Percentiles rank a stretch among this genome's conserved stretches.
phyloP scores from a whole-genome alignment of 2,797 vertebrate species.

The Nasua narica region DNA sequence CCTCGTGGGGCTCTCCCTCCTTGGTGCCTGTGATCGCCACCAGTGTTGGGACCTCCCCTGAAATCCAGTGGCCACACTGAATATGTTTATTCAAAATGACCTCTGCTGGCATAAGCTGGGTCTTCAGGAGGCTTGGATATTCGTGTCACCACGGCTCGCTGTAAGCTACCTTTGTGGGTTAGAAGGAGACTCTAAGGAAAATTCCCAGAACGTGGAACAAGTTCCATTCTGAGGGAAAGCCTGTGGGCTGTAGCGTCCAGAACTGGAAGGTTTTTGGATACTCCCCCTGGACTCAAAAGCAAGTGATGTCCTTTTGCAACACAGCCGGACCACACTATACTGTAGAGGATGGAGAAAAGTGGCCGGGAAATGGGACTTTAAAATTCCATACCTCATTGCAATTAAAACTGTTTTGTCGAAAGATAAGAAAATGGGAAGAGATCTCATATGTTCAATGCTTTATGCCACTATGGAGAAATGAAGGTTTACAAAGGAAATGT shows the following conservation, averaged over 20 bases:
- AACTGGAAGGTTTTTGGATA: not conserved
- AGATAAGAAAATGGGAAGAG: not conserved
- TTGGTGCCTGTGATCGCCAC: not conserved
- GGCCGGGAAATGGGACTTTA: not conserved
- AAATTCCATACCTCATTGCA: not conserved
- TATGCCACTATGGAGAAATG: not conserved
- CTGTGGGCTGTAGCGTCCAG: not conserved
- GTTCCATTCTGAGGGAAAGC: not conserved
- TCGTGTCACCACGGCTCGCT: not conserved
- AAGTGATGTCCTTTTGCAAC: not conserved
- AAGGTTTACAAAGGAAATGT: not conserved
- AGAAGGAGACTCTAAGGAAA: not conserved
- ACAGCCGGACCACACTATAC: not conserved
- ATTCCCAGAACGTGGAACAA: not conserved
- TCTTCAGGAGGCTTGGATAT: not conserved
- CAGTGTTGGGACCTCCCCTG: not conserved
- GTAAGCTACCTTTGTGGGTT: not conserved
- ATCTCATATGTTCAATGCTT: not conserved
- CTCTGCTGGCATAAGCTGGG: not conserved
- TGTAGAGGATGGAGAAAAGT: not conserved
- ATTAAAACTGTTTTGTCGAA: not conserved
- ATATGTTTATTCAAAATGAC: not conserved
- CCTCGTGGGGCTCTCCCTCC: not conserved
- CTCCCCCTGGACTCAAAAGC: not conserved
- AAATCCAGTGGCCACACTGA: not conserved